Percentiles rank a stretch among this genome's conserved stretches.
These are phyloP conservation scores for Callithrix jacchus DNA, from an alignment of 2,113 vertebrate genomes.

Conservation along the genomic window DNA sequence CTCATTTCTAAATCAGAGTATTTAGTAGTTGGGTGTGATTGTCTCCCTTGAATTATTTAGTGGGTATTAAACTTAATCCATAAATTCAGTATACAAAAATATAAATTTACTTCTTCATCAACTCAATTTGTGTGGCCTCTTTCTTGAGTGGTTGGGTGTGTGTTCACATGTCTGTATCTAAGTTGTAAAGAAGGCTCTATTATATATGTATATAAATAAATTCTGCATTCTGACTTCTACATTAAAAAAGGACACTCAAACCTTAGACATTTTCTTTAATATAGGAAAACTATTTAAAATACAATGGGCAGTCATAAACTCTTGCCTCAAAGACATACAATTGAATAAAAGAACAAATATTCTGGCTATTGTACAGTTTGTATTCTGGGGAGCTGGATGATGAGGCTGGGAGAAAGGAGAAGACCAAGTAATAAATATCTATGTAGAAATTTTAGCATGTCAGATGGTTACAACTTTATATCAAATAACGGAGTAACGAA, in stretches of 20 bases:
- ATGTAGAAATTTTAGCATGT: background rate
- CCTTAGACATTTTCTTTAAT: background rate
- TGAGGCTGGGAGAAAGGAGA: background rate
- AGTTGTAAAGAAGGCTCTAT: background rate
- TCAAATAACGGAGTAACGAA: background rate
- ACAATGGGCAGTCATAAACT: no score
- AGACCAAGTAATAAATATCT: background rate
- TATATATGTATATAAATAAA: no score
- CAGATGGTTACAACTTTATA: background rate
- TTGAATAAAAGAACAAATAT: no score
- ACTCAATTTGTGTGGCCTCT: background rate
- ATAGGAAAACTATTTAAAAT: background rate
- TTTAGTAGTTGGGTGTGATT: background rate
- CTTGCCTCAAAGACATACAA: background rate
- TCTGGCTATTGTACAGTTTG: background rate
- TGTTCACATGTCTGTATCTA: background rate
- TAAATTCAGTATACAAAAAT: background rate
- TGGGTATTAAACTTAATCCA: background rate
- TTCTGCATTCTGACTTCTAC: background rate
- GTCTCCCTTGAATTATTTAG: background rate
- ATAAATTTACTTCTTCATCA: background rate
- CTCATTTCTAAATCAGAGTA: background rate
- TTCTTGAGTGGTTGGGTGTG: background rate
- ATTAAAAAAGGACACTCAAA: background rate
- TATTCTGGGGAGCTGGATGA: background rate